Evolutionary conservation across 2,888 invertebrate species (phyloP).

Genomic region (Apodemia mormo): DNA sequence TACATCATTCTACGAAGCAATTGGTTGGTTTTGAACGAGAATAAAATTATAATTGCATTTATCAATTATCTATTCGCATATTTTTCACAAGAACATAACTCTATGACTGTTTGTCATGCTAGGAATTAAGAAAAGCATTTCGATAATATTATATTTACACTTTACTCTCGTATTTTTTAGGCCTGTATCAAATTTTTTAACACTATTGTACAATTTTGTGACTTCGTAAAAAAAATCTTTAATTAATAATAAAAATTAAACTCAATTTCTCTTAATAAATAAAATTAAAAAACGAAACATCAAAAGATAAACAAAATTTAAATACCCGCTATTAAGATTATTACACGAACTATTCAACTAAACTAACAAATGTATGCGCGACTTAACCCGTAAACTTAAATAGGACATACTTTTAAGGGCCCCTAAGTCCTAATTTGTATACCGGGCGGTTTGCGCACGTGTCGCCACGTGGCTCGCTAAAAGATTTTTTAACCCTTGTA

Average conservation of each 20-base stretch:
- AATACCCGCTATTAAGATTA: constrained; percentile 47
- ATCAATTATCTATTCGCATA: no score
- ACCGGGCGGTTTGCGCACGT: constrained; percentile 61
- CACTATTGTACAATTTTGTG: no score
- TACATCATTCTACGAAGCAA: not conserved
- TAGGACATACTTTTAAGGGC: constrained; percentile 44
- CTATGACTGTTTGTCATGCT: no score
- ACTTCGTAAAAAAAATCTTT: no score
- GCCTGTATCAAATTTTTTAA: no score
- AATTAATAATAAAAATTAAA: no score
- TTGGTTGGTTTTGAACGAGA: not conserved
- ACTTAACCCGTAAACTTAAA: constrained; percentile 58
- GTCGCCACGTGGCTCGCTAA: constrained; percentile 57
- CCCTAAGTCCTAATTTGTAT: constrained; percentile 76
- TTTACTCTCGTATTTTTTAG: no score
- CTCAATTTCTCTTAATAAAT: not conserved
- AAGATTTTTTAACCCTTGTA: constrained; percentile 25
- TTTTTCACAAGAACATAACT: no score
- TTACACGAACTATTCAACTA: constrained; percentile 53
- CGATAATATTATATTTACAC: no score
- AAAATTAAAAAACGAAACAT: constrained; percentile 16
- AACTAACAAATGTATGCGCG: constrained; percentile 76
- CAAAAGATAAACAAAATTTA: constrained; percentile 19
- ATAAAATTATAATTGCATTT: not conserved
- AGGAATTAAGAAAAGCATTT: no score